A percentile compares a stretch with the other conserved stretches of the same genome.
phyloP scores from a whole-genome alignment of 53 echinoderm and acorn worm species.

The Crossaster papposus region DNA sequence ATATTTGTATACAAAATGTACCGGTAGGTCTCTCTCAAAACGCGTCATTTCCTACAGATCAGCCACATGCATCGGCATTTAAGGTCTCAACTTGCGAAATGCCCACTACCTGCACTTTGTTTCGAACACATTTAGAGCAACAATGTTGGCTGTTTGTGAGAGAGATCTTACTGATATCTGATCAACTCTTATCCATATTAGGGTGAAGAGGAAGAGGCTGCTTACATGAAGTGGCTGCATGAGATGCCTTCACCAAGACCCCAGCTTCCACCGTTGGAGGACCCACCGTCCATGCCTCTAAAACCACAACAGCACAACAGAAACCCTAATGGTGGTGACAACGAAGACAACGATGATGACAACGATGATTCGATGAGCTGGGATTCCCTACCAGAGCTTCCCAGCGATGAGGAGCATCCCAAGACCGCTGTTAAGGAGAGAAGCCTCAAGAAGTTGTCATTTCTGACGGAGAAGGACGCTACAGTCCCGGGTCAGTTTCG shows the following conservation, averaged over 20 bases:
- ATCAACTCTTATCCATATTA: neutral
- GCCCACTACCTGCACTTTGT: too few species aligned
- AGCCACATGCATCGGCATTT: too few species aligned
- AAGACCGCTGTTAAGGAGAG: neutral
- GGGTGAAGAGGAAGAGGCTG: constrained; percentile 59
- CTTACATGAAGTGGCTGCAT: constrained; percentile 78
- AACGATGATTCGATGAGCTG: constrained; percentile 47
- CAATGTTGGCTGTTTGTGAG: too few species aligned
- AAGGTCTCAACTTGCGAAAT: too few species aligned
- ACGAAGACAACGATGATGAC: constrained; percentile 33
- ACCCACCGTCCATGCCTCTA: constrained; percentile 29
- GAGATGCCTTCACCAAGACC: constrained; percentile 48
- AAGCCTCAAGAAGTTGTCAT: constrained; percentile 63
- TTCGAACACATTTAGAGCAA: too few species aligned
- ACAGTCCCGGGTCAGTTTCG: constrained; percentile 80
- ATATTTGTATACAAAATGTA: too few species aligned
- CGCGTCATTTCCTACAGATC: too few species aligned
- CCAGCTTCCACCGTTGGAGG: constrained; percentile 45
- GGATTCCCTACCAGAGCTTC: constrained; percentile 63
- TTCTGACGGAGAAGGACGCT: constrained; percentile 84
- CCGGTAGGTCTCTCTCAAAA: too few species aligned
- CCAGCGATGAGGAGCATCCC: neutral
- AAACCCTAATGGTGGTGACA: neutral
- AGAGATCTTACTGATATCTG: too few species aligned
- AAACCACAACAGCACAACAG: neutral